Evolutionary conservation across 1,140 invertebrate species (phyloP).

Genomic region (Drosophila gunungcola): DNA sequence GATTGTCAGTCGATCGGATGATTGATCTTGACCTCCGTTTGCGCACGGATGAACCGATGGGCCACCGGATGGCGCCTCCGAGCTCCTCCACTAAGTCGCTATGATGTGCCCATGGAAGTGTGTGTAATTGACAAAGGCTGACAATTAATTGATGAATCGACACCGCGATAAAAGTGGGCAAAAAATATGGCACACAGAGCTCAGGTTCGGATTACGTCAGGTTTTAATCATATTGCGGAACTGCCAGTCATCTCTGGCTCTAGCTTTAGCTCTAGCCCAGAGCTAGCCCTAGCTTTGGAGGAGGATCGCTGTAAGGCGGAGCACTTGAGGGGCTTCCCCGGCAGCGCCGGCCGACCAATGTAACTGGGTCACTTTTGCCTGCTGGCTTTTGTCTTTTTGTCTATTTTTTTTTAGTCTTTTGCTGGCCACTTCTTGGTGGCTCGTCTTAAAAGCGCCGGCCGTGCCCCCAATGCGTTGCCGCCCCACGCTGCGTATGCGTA

Average conservation of each 20-base stretch:
- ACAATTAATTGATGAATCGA: conserved; percentile 55
- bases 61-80: neutral
- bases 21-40: conserved; percentile 41
- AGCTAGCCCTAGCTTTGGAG: conserved; percentile 27
- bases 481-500: conserved; percentile 62
- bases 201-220: conserved; percentile 64
- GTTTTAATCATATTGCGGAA: conserved; percentile 82
- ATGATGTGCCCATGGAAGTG: conserved; percentile 39
- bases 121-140: conserved; percentile 53
- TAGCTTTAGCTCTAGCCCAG: conserved; percentile 24
- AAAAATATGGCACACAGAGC: conserved; percentile 61
- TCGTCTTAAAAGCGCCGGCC: conserved; percentile 21
- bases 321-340: conserved; percentile 59
- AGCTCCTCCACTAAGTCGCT: conserved; percentile 31
- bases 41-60: conserved; percentile 26
- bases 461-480: conserved; percentile 37
- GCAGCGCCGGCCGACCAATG: conserved; percentile 49
- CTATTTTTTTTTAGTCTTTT: conserved; percentile 52
- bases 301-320: conserved; percentile 68
- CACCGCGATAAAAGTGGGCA: conserved; percentile 23
- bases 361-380: conserved; percentile 70
- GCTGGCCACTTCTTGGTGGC: conserved; percentile 7
- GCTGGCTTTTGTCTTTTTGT: conserved; percentile 58
- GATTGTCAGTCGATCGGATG: neutral
- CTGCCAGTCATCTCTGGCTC: conserved; percentile 28